A percentile compares a stretch with the other conserved stretches of the same genome.
Conservation (phyloP, 2,113 vertebrate species). For the Romanogobio albipinnatus region DNA sequence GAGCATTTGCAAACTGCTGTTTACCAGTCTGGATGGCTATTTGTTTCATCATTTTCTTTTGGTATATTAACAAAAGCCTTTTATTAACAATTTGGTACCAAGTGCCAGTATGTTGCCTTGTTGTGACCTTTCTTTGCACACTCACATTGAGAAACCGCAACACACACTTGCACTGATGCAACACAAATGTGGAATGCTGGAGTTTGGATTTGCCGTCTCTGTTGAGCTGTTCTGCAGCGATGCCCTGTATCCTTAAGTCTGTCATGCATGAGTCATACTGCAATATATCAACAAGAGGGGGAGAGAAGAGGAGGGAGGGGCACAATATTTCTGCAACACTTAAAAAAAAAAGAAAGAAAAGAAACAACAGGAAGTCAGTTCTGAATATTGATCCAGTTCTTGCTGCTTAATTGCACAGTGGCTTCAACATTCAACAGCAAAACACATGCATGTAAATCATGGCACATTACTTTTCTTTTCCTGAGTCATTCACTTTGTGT, state of each 20-base stretch:
- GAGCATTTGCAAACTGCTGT: no score
- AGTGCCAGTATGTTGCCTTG: background rate
- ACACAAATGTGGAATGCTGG: constrained; percentile 28
- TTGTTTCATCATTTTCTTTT: background rate
- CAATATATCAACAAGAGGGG: constrained; percentile 42
- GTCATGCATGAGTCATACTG: constrained; percentile 62
- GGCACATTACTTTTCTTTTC: background rate
- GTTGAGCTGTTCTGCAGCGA: constrained; percentile 53
- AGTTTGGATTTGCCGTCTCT: constrained; percentile 44
- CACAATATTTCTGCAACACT: constrained; percentile 27
- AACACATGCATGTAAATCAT: constrained; percentile 8
- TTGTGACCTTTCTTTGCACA: background rate
- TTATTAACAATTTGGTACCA: background rate
- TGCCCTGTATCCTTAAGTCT: constrained; percentile 52
- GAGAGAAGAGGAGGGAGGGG: constrained; percentile 18
- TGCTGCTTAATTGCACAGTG: constrained; percentile 14
- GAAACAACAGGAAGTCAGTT: constrained; percentile 1
- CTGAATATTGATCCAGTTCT: constrained; percentile 38
- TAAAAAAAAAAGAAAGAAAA: background rate
- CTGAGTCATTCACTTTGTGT: background rate
- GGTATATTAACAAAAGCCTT: background rate
- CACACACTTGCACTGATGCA: background rate
- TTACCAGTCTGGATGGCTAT: no score
- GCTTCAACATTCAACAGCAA: background rate
- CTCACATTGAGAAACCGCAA: background rate